phyloP scores from a whole-genome alignment of 2,113 vertebrate genomes.

The Martes martes region DNA sequence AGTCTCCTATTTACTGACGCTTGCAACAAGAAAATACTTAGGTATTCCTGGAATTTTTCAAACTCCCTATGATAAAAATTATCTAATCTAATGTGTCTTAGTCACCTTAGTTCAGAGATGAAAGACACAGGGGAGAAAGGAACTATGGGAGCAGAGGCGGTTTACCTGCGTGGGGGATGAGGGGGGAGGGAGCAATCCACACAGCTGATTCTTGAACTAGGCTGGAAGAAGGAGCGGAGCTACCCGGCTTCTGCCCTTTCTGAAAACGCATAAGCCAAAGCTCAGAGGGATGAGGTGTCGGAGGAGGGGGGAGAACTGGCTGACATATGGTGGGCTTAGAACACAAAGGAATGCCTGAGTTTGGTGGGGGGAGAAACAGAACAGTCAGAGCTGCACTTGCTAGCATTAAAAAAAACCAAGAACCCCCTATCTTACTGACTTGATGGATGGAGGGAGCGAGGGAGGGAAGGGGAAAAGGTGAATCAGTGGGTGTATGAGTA shows the following conservation, averaged over 20 bases:
- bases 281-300: neutral
- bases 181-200: neutral
- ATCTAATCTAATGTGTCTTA: neutral
- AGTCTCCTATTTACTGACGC: neutral
- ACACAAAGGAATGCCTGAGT: neutral
- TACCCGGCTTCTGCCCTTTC: neutral
- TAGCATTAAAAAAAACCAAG: neutral
- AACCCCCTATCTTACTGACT: neutral
- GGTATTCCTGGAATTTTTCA: neutral
- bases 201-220: neutral
- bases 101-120: neutral
- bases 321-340: neutral
- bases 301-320: neutral
- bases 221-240: neutral
- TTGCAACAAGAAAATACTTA: neutral
- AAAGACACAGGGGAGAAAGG: neutral
- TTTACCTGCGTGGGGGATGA: neutral
- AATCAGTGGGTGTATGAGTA: neutral
- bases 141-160: rapidly evolving
- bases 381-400: neutral
- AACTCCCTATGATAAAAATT: neutral
- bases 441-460: neutral
- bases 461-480: neutral
- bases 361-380: neutral
- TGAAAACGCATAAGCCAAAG: neutral